Conservation (phyloP, 2,888 invertebrate species). For the Cryptocephalus moraei region DNA sequence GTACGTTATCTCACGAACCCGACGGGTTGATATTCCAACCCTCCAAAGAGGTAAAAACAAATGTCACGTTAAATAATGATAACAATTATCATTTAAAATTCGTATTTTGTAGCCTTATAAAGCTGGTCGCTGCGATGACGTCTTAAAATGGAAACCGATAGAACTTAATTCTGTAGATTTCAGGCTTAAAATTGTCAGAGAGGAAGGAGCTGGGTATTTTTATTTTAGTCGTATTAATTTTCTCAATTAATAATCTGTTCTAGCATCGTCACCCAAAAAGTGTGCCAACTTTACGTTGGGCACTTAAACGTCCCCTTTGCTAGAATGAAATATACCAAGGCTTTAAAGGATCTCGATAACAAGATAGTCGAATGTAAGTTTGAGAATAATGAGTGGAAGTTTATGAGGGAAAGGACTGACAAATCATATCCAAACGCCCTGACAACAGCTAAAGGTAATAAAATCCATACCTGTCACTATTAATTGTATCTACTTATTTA, state of each 20-base stretch:
- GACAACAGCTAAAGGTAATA: conserved; percentile 67
- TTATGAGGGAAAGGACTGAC: conserved; percentile 92
- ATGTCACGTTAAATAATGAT: background rate
- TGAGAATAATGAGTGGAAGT: conserved; percentile 76
- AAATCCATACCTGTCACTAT: background rate
- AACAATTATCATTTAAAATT: conserved; percentile 28
- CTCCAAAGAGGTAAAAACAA: conserved; percentile 53
- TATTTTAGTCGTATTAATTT: background rate
- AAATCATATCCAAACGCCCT: conserved; percentile 91
- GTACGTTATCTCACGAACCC: conserved; percentile 82
- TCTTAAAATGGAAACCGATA: conserved; percentile 96
- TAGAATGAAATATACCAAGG: conserved; percentile 68
- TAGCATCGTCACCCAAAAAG: conserved; percentile 23
- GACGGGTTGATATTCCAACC: conserved; percentile 99
- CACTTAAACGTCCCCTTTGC: conserved; percentile 57
- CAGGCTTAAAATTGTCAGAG: conserved; percentile 67
- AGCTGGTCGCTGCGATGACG: conserved; percentile 70
- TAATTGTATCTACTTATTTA: no score
- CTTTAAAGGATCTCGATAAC: conserved; percentile 67
- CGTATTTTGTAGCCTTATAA: conserved; percentile 60
- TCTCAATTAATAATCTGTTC: conserved; percentile 5
- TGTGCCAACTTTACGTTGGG: conserved; percentile 73
- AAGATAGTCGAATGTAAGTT: conserved; percentile 94
- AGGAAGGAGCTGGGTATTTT: conserved; percentile 57
- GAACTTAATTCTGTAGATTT: conserved; percentile 96